Evolutionary conservation across 1,140 invertebrate species (phyloP), one percentile per base, ranked within the genome.

Genomic region (Micrasema longulum): DNA sequence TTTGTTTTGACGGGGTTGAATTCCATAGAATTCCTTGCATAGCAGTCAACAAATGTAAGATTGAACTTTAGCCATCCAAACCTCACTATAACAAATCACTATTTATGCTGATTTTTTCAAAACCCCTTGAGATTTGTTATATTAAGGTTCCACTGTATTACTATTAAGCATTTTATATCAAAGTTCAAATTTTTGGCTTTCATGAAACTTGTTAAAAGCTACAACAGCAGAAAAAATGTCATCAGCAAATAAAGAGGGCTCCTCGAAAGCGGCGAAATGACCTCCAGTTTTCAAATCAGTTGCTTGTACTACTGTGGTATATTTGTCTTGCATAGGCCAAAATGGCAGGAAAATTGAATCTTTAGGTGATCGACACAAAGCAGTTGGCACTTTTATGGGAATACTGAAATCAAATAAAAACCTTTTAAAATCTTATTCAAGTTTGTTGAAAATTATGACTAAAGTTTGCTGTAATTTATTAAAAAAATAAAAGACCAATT

Each of bases 251-350:
- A 89, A 57, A 75, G 87, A 68, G 0, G 92, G 92, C 65, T 89
- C 83, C 80, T 95, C 91, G 65, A 94, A 88, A 0, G 92, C 92
- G 10, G 90, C 89, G 78, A 95, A 95, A 80, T 95, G 93, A 9
- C 93, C 93, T 4, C 92, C 92, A 9, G n/a, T n/a, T n/a, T 78
- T 38, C 35, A 87, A 77, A 73, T 89, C 81, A 18, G 81, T 88
- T 11, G 84, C 80, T 45, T 89, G 87, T 16, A 90, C 79, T 7
- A 91, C 71, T 77, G 91, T 88, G 6, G 75, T 74, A 74, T 81
- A 91, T 74, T 82, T 87, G 0, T 80, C 74, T 57, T 79, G 77
- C 11, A 91, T 64, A 1, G 88, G 60, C 1, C 77, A 81, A 55
- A 89, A 82, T 0, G 89, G 80, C 0, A 68, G n/a, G 55, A 87